These are phyloP conservation scores for Campylomormyrus numenius DNA, from an alignment of 2,113 vertebrate species.

Conservation along the genomic window DNA sequence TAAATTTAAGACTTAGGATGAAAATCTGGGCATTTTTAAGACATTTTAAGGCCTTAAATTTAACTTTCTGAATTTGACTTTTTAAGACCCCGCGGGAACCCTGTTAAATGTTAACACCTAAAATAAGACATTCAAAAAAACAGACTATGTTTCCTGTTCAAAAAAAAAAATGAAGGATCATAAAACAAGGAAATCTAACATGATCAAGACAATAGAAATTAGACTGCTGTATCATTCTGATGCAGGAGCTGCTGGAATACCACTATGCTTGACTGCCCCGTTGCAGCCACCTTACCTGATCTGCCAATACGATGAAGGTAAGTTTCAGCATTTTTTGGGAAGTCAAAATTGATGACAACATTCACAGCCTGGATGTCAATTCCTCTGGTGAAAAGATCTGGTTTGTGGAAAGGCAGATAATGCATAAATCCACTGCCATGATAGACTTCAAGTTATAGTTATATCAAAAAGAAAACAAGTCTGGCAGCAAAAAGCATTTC, in stretches of 20 bases:
- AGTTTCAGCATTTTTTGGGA: conserved; percentile 67
- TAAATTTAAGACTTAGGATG: too few relatives aligned
- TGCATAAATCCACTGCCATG: neutral
- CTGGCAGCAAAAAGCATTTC: neutral
- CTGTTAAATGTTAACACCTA: neutral
- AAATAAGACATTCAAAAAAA: neutral
- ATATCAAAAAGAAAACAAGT: neutral
- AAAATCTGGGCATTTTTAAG: too few relatives aligned
- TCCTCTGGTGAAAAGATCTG: conserved; percentile 71
- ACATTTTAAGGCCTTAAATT: too few relatives aligned
- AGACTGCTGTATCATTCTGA: neutral
- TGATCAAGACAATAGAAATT: neutral
- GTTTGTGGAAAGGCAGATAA: conserved; percentile 2
- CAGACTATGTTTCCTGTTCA: neutral
- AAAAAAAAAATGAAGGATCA: neutral
- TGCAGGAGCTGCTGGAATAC: neutral
- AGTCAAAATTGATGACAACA: conserved; percentile 72
- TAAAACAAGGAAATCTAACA: neutral
- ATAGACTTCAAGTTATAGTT: neutral
- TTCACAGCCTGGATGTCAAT: conserved; percentile 73
- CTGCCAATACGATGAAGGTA: conserved; percentile 70
- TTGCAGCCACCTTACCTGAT: conserved; percentile 49
- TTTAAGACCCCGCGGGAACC: too few relatives aligned
- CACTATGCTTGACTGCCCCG: neutral
- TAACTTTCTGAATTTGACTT: too few relatives aligned